Conservation (phyloP, 2,888 invertebrate species). For the Epiblema foenella region DNA sequence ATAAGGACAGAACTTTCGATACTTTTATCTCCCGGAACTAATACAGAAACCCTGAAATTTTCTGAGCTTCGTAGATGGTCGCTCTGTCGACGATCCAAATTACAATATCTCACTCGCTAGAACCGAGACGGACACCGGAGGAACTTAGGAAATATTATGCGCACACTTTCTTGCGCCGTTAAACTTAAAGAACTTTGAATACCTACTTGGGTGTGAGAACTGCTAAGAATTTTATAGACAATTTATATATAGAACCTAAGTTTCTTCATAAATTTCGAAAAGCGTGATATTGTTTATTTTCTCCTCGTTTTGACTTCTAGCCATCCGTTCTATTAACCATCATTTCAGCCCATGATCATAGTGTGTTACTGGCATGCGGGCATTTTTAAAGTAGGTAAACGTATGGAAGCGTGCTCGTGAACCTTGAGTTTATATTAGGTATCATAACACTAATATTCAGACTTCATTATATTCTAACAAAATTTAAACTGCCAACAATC, state of each 20-base stretch:
- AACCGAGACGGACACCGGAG: not conserved
- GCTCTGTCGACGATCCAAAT: conserved; percentile 1
- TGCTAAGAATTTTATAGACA: conserved; percentile 5
- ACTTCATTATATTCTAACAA: too few species aligned
- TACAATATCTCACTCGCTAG: conserved; percentile 35
- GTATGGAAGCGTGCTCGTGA: too few species aligned
- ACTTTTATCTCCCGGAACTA: not conserved
- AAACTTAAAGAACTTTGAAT: conserved; percentile 20
- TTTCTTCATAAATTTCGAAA: not conserved
- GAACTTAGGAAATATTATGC: conserved; percentile 30
- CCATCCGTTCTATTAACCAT: too few species aligned
- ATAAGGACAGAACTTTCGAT: not conserved
- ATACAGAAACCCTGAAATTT: not conserved
- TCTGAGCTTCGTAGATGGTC: conserved; percentile 6
- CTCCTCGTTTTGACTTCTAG: too few species aligned
- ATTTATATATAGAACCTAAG: not conserved
- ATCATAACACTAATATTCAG: too few species aligned
- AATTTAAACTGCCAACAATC: too few species aligned
- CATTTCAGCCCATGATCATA: too few species aligned
- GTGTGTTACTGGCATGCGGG: too few species aligned
- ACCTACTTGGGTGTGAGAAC: not conserved
- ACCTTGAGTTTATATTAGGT: too few species aligned
- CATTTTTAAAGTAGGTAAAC: too few species aligned
- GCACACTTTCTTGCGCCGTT: conserved; percentile 6
- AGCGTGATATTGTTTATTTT: too few species aligned